phyloP scores from a whole-genome alignment of 2,888 invertebrate species.

The Lithophane leautieri region DNA sequence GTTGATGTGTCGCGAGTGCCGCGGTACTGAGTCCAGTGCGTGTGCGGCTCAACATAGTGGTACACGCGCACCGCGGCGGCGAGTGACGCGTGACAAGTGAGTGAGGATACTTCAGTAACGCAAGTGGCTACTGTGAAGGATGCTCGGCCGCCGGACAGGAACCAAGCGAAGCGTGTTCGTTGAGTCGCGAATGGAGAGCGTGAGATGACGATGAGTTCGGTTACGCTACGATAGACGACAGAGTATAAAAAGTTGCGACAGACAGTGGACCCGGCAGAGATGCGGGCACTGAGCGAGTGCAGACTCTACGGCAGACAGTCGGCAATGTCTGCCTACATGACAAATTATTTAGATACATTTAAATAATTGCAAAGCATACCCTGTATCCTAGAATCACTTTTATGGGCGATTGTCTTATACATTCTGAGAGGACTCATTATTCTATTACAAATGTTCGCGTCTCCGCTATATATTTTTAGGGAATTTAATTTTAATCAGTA shows the following conservation, averaged over 20 bases:
- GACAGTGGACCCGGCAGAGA: slow-evolving; percentile 87
- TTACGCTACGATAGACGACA: slow-evolving; percentile 83
- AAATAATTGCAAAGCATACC: slow-evolving; percentile 98
- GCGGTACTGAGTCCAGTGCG: slow-evolving; percentile 38
- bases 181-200: slow-evolving; percentile 73
- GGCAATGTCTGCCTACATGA: slow-evolving; percentile 87
- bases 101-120: slow-evolving; percentile 81
- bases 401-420: slow-evolving; percentile 91
- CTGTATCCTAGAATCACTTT: slow-evolving; percentile 97
- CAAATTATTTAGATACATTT: slow-evolving; percentile 92
- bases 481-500: slow-evolving; percentile 86
- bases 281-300: slow-evolving; percentile 74
- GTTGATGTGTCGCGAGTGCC: slow-evolving; percentile 67
- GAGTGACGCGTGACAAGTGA: slow-evolving; percentile 78
- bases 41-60: neutral
- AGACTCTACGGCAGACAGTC: slow-evolving; percentile 76
- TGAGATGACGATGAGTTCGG: slow-evolving; percentile 80
- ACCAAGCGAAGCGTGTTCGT: slow-evolving; percentile 78
- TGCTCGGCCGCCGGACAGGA: slow-evolving; percentile 68
- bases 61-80: slow-evolving; percentile 57
- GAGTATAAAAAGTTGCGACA: slow-evolving; percentile 89
- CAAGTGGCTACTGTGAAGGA: slow-evolving; percentile 72
- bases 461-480: slow-evolving; percentile 86
- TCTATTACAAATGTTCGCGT: slow-evolving; percentile 87
- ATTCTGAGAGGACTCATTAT: slow-evolving; percentile 88